A percentile compares a stretch with the other conserved stretches of the same genome.
Evolutionary conservation across 1,140 invertebrate species (phyloP).

Genomic region (Drosophila santomea): DNA sequence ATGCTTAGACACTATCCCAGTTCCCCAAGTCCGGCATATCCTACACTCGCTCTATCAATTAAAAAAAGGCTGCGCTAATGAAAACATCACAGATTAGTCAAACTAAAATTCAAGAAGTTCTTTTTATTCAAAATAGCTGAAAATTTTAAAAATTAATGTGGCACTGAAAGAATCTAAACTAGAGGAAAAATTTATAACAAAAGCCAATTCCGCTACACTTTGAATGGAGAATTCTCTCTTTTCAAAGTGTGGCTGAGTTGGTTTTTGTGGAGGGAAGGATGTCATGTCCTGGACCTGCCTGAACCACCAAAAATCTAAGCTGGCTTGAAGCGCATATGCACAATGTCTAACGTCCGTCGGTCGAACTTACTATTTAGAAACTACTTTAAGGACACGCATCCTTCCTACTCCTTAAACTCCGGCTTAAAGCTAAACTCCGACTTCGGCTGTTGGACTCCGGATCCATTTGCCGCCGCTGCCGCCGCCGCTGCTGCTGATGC

Average conservation of each 20-base stretch:
- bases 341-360: conserved; percentile 51
- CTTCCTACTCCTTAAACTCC: conserved; percentile 72
- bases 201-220: conserved; percentile 76
- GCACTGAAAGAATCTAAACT: conserved; percentile 36
- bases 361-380: conserved; percentile 23
- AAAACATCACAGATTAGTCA: conserved; percentile 78
- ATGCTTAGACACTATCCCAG: conserved; percentile 24
- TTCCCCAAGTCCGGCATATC: conserved; percentile 36
- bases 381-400: conserved; percentile 25
- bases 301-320: conserved; percentile 4
- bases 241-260: conserved; percentile 67
- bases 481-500: conserved; percentile 71
- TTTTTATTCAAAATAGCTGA: conserved; percentile 43
- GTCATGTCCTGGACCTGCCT: conserved; percentile 25
- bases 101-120: conserved; percentile 60
- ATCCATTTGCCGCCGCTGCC: conserved; percentile 38
- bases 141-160: conserved; percentile 52
- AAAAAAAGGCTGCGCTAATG: conserved; percentile 10
- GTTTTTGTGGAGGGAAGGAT: conserved; percentile 54
- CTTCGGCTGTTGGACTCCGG: conserved; percentile 62
- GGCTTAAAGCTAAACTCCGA: conserved; percentile 69
- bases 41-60: conserved; percentile 12
- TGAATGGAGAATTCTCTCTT: conserved; percentile 2
- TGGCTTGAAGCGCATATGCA: conserved; percentile 46
- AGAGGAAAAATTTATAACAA: conserved; percentile 20